Evolutionary conservation across 2,113 vertebrate species (phyloP).

Genomic region (Pomatorhinus ruficollis): DNA sequence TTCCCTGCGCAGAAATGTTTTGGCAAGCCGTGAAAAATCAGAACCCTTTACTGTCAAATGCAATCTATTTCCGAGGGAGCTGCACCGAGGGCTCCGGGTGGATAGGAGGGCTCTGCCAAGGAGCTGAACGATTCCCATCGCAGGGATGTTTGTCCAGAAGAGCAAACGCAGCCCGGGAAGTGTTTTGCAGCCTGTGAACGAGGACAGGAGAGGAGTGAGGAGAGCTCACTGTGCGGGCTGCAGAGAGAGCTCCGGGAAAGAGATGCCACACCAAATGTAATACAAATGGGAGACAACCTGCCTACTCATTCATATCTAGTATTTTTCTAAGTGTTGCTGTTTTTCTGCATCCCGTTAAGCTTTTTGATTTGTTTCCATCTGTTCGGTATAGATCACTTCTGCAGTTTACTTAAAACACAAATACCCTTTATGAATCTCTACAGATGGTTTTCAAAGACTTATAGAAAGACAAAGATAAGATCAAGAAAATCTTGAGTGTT

Average conservation of each 20-base stretch:
- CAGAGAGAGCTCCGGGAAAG: background rate
- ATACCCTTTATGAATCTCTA: constrained; percentile 70
- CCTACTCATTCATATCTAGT: constrained; percentile 34
- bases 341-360: constrained; percentile 65
- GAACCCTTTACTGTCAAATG: constrained; percentile 13
- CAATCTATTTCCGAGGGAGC: background rate
- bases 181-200: background rate
- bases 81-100: background rate
- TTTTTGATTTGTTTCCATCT: constrained; percentile 75
- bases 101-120: background rate
- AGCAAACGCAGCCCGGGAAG: fast-evolving
- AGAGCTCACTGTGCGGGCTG: background rate
- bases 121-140: background rate
- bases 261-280: background rate
- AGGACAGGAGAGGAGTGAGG: background rate
- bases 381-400: constrained; percentile 69
- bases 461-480: constrained; percentile 70
- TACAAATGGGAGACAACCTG: constrained; percentile 35
- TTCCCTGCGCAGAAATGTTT: constrained; percentile 39
- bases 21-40: constrained; percentile 27
- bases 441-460: constrained; percentile 73
- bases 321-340: constrained; percentile 56
- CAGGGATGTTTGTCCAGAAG: background rate
- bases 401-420: constrained; percentile 74
- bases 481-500: constrained; percentile 68